A percentile compares a stretch with the other conserved stretches of the same genome.
Evolutionary conservation across 2,888 invertebrate genomes (phyloP).

Genomic region (Nephrotoma appendiculata): DNA sequence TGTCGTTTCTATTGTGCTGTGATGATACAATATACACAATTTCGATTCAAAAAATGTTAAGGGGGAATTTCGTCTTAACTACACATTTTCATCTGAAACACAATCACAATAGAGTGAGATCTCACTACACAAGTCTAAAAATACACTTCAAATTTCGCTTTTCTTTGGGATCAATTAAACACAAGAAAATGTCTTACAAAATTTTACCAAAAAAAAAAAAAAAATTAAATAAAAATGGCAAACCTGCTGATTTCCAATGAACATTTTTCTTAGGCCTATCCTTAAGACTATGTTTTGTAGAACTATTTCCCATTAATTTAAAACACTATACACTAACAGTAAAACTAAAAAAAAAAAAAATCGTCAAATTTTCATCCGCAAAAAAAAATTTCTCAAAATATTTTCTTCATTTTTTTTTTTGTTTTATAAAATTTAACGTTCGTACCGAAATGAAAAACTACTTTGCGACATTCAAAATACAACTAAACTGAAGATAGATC

Average conservation of each 20-base stretch:
- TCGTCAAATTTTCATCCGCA: neutral
- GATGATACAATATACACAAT: neutral
- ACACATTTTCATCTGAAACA: neutral
- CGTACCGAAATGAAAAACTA: neutral
- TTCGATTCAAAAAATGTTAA: neutral
- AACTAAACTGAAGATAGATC: neutral
- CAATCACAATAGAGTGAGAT: neutral
- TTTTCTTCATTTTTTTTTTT: neutral
- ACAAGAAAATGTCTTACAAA: neutral
- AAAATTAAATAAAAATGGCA: slow-evolving; percentile 12
- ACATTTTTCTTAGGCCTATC: slow-evolving; percentile 56
- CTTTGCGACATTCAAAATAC: slow-evolving; percentile 1
- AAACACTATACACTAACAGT: neutral
- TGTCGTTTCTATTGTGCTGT: neutral
- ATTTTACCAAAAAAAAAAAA: neutral
- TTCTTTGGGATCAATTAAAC: neutral
- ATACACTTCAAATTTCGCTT: neutral
- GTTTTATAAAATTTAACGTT: neutral
- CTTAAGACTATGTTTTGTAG: slow-evolving; percentile 40
- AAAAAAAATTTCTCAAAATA: slow-evolving; percentile 2
- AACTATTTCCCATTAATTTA: slow-evolving; percentile 44
- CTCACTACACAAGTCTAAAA: slow-evolving; percentile 2
- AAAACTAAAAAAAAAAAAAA: neutral
- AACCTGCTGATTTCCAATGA: slow-evolving; percentile 79
- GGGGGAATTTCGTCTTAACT: neutral